Conservation (phyloP, 2,888 invertebrate species). For the Cordilura impudica region DNA sequence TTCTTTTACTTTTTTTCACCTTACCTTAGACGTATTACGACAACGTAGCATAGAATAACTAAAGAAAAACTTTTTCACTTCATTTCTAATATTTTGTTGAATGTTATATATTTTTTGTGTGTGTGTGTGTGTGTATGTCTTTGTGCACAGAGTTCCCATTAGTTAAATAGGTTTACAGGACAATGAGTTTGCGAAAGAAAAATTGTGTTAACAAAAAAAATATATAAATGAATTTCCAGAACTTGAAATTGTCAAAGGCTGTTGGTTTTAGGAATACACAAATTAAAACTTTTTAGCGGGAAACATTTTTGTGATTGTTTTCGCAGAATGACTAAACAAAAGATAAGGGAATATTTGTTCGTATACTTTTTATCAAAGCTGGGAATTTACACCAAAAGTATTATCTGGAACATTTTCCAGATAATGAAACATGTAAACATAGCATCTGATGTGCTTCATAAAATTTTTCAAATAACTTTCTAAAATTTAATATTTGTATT, state of each 20-base stretch:
- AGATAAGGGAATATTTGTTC: no score
- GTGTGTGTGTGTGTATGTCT: no score
- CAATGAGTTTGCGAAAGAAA: constrained; percentile 18
- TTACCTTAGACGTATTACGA: constrained; percentile 12
- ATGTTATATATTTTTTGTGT: neutral
- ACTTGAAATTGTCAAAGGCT: neutral
- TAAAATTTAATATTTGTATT: no score
- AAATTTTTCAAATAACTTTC: no score
- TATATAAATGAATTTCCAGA: neutral
- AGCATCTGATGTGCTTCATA: no score
- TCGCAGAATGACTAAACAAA: no score
- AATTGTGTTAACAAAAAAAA: constrained; percentile 5
- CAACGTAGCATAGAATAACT: constrained; percentile 14
- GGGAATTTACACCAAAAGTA: no score
- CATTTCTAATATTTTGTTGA: constrained; percentile 2
- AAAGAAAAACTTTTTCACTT: constrained; percentile 39
- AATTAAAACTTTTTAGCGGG: neutral
- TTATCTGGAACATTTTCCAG: no score
- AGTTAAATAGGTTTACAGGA: constrained; percentile 44
- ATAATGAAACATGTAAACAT: no score
- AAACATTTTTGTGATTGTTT: no score
- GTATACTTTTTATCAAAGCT: no score
- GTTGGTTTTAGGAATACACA: neutral
- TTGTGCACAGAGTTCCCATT: constrained; percentile 19
- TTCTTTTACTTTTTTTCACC: neutral